Conservation (phyloP, 23 tunicate species). For the Halocynthia aurantium region DNA sequence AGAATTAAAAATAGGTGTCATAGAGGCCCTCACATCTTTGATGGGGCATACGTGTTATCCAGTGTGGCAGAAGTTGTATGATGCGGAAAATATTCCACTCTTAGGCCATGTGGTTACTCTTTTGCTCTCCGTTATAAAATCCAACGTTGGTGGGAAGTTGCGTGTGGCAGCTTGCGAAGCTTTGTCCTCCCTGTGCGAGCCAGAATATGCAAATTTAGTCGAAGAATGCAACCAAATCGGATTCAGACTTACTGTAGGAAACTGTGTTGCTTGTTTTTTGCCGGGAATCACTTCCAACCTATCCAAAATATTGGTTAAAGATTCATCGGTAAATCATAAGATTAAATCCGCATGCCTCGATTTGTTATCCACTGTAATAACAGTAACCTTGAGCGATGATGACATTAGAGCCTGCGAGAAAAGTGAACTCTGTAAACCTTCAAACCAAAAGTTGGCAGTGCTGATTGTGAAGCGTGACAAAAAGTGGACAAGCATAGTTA, state of each 20-base stretch:
- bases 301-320: conserved; percentile 27
- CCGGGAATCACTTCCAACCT: conserved; percentile 44
- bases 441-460: neutral
- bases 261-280: conserved; percentile 53
- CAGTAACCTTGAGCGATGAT: conserved; percentile 23
- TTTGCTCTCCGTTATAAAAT: conserved; percentile 15
- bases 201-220: neutral
- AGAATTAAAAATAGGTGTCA: conserved; percentile 29
- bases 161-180: conserved; percentile 30
- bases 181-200: conserved; percentile 21
- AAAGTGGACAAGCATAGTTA: conserved; percentile 32
- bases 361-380: conserved; percentile 12
- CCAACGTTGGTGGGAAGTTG: conserved; percentile 18
- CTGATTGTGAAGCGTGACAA: conserved; percentile 25
- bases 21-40: conserved; percentile 11
- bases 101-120: conserved; percentile 62
- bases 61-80: conserved; percentile 23
- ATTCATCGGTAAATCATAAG: conserved; percentile 26
- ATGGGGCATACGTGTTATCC: conserved; percentile 6
- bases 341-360: conserved; percentile 37
- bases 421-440: neutral
- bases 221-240: conserved; percentile 11
- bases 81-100: conserved; percentile 20
- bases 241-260: conserved; percentile 16
- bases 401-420: neutral